Conservation (phyloP, 2,113 vertebrate species). For the Microtus richardsoni region DNA sequence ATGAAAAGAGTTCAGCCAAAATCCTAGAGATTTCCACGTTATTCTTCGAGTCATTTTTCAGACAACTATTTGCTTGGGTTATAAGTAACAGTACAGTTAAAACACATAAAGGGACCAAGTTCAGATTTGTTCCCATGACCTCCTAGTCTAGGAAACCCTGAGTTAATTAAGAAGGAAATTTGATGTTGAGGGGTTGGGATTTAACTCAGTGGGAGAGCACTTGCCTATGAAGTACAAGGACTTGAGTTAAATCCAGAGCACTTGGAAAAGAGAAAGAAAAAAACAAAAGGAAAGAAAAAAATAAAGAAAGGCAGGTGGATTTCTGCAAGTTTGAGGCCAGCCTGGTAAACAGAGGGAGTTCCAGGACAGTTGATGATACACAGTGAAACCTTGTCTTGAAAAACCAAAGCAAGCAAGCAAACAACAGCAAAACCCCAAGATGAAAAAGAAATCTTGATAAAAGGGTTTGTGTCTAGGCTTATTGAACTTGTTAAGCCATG, state of each 20-base stretch:
- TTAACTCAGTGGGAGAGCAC: neutral
- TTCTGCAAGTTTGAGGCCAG: neutral
- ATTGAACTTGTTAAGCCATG: too few relatives aligned
- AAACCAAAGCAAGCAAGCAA: neutral
- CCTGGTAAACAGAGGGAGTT: neutral
- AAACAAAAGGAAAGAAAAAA: neutral
- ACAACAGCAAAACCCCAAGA: slow-evolving; percentile 42
- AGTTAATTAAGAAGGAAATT: slow-evolving; percentile 39
- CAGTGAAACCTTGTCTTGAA: neutral
- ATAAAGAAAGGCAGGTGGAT: neutral
- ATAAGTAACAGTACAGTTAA: slow-evolving; percentile 46
- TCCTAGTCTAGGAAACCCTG: neutral
- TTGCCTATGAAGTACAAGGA: neutral
- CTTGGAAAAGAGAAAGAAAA: neutral
- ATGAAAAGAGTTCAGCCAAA: slow-evolving; percentile 34
- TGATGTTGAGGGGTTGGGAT: neutral
- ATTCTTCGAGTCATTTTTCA: slow-evolving; percentile 46
- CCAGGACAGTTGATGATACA: neutral
- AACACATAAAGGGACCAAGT: neutral
- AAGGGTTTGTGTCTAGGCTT: too few relatives aligned
- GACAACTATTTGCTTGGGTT: slow-evolving; percentile 46
- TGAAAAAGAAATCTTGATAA: neutral
- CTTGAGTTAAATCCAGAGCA: neutral
- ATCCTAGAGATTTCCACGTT: slow-evolving; percentile 2
- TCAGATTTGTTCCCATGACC: slow-evolving; percentile 55